Percentiles rank a stretch among this genome's conserved stretches.
These are phyloP conservation scores for Drosophila malerkotliana DNA, from an alignment of 1,140 invertebrate genomes.

Conservation along the genomic window DNA sequence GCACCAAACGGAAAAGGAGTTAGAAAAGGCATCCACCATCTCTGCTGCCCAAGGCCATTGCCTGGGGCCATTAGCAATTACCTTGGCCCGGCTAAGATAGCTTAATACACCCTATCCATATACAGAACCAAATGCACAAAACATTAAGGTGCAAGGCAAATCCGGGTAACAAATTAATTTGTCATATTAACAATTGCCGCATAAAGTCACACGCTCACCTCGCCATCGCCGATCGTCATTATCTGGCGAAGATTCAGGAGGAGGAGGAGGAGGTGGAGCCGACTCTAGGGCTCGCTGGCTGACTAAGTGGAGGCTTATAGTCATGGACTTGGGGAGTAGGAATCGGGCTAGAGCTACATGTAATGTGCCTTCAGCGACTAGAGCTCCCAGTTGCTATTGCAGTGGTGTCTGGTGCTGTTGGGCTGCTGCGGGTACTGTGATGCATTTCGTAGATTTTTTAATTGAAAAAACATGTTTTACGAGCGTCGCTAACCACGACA, in stretches of 20 bases:
- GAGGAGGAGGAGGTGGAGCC: constrained; percentile 19
- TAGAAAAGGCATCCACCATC: not conserved
- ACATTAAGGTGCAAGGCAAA: constrained; percentile 53
- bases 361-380: constrained; percentile 47
- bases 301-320: constrained; percentile 57
- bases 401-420: constrained; percentile 24
- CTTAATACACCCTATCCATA: constrained; percentile 53
- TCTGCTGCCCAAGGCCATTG: not conserved
- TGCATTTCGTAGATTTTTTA: constrained; percentile 81
- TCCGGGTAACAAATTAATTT: constrained; percentile 81
- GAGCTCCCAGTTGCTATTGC: constrained; percentile 10
- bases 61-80: constrained; percentile 18
- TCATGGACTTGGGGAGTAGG: constrained; percentile 13
- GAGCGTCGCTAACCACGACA: constrained; percentile 75
- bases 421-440: constrained; percentile 50
- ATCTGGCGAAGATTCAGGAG: constrained; percentile 23
- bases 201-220: constrained; percentile 79
- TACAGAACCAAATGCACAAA: constrained; percentile 43
- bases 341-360: constrained; percentile 38
- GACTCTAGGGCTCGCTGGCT: constrained; percentile 43
- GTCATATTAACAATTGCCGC: constrained; percentile 80
- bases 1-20: not conserved
- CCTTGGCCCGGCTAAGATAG: constrained; percentile 19
- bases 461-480: constrained; percentile 83
- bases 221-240: constrained; percentile 49